A percentile compares a stretch with the other conserved stretches of the same genome.
Conservation (phyloP, 2,888 invertebrate species). For the Ashinkailepas kermadecensis region DNA sequence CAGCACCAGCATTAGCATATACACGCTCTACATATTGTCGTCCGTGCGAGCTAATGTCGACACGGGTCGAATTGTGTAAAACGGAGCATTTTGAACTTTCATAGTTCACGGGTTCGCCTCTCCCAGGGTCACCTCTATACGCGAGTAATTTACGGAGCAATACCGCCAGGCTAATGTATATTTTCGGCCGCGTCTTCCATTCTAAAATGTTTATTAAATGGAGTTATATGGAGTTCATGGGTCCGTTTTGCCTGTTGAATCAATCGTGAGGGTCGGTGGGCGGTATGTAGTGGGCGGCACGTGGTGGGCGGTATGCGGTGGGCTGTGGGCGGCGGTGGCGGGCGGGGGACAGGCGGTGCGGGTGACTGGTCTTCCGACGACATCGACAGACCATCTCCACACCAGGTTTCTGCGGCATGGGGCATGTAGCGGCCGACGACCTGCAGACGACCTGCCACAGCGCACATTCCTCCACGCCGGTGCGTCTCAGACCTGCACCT, state of each 20-base stretch:
- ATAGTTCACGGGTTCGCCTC: constrained; percentile 1
- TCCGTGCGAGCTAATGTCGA: neutral
- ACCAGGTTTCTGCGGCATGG: neutral
- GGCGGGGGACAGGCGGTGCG: no score
- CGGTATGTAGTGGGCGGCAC: no score
- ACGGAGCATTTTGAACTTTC: neutral
- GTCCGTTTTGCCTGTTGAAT: constrained; percentile 15
- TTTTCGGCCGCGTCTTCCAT: neutral
- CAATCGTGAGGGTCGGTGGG: neutral
- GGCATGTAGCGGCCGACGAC: neutral
- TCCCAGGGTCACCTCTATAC: neutral
- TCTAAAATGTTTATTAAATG: constrained; percentile 20
- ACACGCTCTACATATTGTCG: neutral
- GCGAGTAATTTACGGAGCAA: constrained; percentile 1
- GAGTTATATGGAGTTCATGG: constrained; percentile 12
- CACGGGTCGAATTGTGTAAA: neutral
- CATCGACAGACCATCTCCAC: no score
- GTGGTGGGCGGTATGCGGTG: no score
- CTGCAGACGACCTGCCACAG: neutral
- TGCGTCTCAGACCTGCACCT: neutral
- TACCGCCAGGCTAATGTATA: neutral
- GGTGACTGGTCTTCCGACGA: no score
- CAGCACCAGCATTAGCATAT: neutral
- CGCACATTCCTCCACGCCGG: neutral
- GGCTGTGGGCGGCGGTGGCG: no score